phyloP scores from a whole-genome alignment of 1,140 invertebrate species.

The Drosophila lowei region DNA sequence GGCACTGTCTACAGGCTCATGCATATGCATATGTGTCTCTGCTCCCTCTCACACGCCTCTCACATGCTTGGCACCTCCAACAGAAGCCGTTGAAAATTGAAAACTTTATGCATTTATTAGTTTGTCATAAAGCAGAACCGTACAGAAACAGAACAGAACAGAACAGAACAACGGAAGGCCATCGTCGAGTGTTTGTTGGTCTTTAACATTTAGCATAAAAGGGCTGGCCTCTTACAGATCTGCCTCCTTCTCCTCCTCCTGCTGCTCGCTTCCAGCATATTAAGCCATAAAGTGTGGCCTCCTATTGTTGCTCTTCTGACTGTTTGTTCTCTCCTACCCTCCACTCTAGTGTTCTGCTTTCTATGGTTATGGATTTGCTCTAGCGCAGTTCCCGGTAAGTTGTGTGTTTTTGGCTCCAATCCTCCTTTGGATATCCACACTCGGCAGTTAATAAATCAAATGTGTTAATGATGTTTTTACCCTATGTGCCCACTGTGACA shows the following conservation, averaged over 20 bases:
- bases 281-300: constrained; percentile 76
- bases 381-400: constrained; percentile 64
- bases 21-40: constrained; percentile 31
- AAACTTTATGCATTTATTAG: constrained; percentile 82
- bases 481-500: constrained; percentile 77
- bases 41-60: constrained; percentile 15
- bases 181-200: constrained; percentile 25
- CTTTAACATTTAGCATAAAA: constrained; percentile 53
- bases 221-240: constrained; percentile 12
- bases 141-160: neutral
- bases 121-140: constrained; percentile 63
- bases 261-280: constrained; percentile 32
- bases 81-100: constrained; percentile 72
- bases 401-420: constrained; percentile 28
- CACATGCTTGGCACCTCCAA: constrained; percentile 33
- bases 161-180: constrained; percentile 37
- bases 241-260: neutral
- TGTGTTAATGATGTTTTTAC: constrained; percentile 83
- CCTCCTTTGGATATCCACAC: constrained; percentile 34
- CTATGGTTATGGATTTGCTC: constrained; percentile 46
- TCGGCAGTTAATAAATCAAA: constrained; percentile 83
- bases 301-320: constrained; percentile 25
- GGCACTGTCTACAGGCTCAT: neutral
- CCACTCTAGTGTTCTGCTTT: neutral
- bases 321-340: too few relatives aligned